phyloP scores from a whole-genome alignment of 1,140 invertebrate species.

The Lucilia cuprina region DNA sequence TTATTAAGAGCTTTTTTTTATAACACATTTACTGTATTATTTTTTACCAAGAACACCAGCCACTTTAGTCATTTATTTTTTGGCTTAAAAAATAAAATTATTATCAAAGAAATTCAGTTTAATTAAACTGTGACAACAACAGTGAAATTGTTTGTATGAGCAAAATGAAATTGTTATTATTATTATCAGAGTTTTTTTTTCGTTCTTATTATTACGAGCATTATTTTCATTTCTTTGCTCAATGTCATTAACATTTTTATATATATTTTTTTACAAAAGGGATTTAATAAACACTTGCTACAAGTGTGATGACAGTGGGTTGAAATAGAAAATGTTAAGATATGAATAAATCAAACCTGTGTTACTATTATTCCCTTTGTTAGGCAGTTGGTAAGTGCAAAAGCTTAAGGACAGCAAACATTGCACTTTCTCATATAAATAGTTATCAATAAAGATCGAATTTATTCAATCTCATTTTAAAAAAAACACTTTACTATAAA shows the following conservation, averaged over 20 bases:
- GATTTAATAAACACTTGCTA: neutral
- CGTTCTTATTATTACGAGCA: neutral
- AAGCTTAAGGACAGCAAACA: no score
- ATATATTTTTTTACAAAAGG: neutral
- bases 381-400: no score
- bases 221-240: constrained; percentile 12
- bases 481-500: no score
- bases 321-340: neutral
- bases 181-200: constrained; percentile 1
- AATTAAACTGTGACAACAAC: constrained; percentile 25
- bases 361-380: no score
- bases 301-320: neutral
- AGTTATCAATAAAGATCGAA: no score
- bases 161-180: constrained; percentile 33
- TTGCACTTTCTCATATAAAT: no score
- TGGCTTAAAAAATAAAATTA: neutral
- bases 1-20: no score
- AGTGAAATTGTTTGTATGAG: neutral
- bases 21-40: no score
- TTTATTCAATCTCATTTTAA: no score
- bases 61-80: no score
- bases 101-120: constrained; percentile 6
- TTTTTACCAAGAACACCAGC: no score
- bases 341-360: no score
- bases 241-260: constrained; percentile 29